Percentiles rank a stretch among this genome's conserved stretches.
phyloP scores from a whole-genome alignment of 1,140 invertebrate genomes.

The Drosophila nigromelanica region DNA sequence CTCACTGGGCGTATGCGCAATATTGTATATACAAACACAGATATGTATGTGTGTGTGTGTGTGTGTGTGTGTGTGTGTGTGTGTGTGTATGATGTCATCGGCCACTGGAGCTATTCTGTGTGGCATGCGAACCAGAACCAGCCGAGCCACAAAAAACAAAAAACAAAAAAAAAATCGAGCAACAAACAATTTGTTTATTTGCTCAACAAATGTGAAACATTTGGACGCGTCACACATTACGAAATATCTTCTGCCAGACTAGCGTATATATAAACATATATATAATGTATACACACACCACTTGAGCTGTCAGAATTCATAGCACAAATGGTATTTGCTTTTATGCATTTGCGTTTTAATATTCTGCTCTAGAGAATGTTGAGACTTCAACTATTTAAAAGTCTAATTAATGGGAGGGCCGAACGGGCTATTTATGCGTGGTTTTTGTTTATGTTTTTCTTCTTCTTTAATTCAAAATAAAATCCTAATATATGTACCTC shows the following conservation, averaged over 20 bases:
- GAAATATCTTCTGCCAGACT: constrained; percentile 4
- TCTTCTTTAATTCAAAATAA: too few relatives aligned
- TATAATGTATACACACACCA: constrained; percentile 1
- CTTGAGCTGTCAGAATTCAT: constrained; percentile 19
- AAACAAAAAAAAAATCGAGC: not conserved
- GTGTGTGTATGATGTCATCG: constrained; percentile 41
- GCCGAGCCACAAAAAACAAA: not conserved
- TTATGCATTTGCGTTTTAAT: constrained; percentile 1
- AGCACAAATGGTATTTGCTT: not conserved
- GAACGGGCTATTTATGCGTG: too few relatives aligned
- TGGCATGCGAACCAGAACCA: constrained; percentile 30
- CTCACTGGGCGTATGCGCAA: constrained; percentile 27
- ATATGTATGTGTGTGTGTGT: not conserved
- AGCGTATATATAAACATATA: not conserved
- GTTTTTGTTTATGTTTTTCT: too few relatives aligned
- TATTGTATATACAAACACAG: not conserved
- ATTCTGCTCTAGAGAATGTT: not conserved
- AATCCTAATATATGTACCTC: too few relatives aligned
- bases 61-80: not conserved
- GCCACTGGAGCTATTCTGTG: constrained; percentile 20
- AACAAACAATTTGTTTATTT: constrained; percentile 45
- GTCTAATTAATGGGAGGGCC: too few relatives aligned
- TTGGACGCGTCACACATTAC: constrained; percentile 11
- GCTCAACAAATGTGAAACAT: constrained; percentile 28
- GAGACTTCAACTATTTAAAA: too few relatives aligned